These are phyloP conservation scores for Metopolophium dirhodum DNA, from an alignment of 1,140 invertebrate genomes.

Conservation along the genomic window DNA sequence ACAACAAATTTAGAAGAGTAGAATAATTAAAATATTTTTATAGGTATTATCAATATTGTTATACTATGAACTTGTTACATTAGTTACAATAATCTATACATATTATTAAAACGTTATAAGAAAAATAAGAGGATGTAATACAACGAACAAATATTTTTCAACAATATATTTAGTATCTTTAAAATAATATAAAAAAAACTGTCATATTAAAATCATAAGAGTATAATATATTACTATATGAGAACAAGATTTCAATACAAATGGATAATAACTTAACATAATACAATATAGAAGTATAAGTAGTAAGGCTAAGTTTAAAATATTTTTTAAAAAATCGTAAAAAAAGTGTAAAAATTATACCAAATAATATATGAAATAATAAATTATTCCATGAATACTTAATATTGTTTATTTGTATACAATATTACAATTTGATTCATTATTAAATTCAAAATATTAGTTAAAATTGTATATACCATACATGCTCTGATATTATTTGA, in stretches of 20 bases:
- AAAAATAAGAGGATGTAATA: background rate
- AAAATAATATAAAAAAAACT: background rate
- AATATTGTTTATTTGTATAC: background rate
- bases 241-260: background rate
- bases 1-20: background rate
- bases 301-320: background rate
- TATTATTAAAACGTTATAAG: background rate
- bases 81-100: background rate
- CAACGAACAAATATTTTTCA: background rate
- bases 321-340: background rate
- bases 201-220: background rate
- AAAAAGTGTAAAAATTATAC: constrained; percentile 34
- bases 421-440: background rate
- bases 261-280: background rate
- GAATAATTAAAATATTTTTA: background rate
- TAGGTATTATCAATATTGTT: background rate
- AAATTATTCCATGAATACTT: background rate
- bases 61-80: background rate
- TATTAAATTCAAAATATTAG: background rate
- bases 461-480: background rate
- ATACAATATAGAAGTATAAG: background rate
- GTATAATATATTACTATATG: background rate
- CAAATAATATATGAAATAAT: background rate
- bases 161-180: background rate
- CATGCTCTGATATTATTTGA: background rate